Conservation (phyloP, 2,888 invertebrate species). For the Caenorhabditis imperialis region DNA sequence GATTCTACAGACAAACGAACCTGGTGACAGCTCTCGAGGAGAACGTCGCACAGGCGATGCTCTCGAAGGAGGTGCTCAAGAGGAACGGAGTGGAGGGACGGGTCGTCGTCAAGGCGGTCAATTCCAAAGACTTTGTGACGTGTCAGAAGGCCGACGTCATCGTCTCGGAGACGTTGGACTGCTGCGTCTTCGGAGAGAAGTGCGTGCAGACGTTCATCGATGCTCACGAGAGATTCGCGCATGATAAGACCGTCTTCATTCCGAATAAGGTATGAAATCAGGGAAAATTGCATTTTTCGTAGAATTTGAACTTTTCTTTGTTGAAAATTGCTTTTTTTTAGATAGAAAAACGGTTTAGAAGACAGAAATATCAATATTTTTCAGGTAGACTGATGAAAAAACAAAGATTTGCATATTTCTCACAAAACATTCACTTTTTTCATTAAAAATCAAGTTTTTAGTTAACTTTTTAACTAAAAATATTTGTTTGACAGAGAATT, state of each 20-base stretch:
- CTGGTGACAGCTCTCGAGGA: conserved; percentile 53
- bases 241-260: conserved; percentile 44
- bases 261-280: conserved; percentile 36
- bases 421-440: no score
- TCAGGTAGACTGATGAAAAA: no score
- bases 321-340: no score
- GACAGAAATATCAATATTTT: no score
- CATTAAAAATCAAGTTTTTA: no score
- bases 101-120: conserved; percentile 11
- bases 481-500: no score
- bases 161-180: conserved; percentile 58
- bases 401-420: no score
- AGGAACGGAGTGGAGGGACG: conserved; percentile 17
- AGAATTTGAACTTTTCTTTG: no score
- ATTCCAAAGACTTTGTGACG: conserved; percentile 28
- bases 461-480: no score
- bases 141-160: conserved; percentile 54
- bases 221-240: conserved; percentile 55
- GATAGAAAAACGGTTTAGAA: no score
- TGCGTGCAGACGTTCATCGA: conserved; percentile 53
- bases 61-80: conserved; percentile 44
- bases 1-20: conserved; percentile 37
- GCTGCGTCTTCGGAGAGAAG: conserved; percentile 59
- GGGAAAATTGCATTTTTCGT: no score
- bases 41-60: conserved; percentile 16